Evolutionary conservation across 2,888 invertebrate genomes (phyloP).

Genomic region (Polymixis lichenea): DNA sequence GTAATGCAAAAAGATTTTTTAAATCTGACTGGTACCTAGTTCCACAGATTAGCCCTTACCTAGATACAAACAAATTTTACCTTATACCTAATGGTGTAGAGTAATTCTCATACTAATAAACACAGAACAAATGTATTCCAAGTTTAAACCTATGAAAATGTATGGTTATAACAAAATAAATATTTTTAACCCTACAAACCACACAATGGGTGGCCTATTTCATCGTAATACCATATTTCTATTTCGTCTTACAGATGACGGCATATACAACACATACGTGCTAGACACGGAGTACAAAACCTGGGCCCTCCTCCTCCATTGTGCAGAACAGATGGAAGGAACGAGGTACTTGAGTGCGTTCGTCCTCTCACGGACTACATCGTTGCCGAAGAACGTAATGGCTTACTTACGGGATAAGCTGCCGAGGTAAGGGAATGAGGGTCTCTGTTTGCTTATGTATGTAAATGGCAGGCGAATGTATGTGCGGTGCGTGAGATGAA

Average conservation of each 20-base stretch:
- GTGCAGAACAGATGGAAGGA: conserved; percentile 95
- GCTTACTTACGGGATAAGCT: conserved; percentile 94
- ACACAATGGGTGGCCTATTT: not conserved
- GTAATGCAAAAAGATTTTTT: too few relatives aligned
- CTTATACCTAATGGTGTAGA: too few relatives aligned
- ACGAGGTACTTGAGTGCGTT: conserved; percentile 95
- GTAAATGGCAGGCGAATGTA: not conserved
- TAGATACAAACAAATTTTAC: too few relatives aligned
- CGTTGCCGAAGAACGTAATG: conserved; percentile 92
- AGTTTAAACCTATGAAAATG: too few relatives aligned
- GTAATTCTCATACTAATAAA: too few relatives aligned
- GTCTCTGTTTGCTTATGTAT: not conserved
- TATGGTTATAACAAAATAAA: not conserved
- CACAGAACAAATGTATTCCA: too few relatives aligned
- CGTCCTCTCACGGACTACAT: conserved; percentile 92
- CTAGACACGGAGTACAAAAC: conserved; percentile 95
- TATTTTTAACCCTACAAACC: not conserved
- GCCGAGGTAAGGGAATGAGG: conserved; percentile 85
- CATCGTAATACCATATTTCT: not conserved
- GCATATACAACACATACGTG: conserved; percentile 96
- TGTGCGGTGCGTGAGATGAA: not conserved
- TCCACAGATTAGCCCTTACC: too few relatives aligned
- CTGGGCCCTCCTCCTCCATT: conserved; percentile 96
- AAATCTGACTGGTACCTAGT: too few relatives aligned
- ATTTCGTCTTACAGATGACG: conserved; percentile 92